Evolutionary conservation across 2,797 vertebrate species (phyloP), one percentile per base, ranked within the genome.

Genomic region (Siniperca scherzeri): DNA sequence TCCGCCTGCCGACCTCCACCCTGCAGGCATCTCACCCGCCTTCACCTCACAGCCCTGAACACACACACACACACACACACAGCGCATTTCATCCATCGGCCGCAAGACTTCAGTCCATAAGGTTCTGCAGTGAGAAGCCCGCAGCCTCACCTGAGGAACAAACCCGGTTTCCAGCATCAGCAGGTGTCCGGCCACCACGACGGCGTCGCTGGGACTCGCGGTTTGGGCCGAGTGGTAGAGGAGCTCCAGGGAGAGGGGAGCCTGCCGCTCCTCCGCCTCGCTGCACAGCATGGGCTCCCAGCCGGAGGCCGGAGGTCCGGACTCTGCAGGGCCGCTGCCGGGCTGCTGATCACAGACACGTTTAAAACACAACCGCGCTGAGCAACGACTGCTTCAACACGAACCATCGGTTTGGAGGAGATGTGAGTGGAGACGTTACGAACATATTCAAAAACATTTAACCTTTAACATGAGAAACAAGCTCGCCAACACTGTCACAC

Each of bases 121-220:
- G 9, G 17, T 16, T 50, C 17, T 19, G n/a, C 3, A 7, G 36
- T n/a, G 1, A 62, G 33, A 22, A 16, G 46, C n/a, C 7, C 19
- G 52, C 5, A 0, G 14, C 12, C 93, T 93, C 77, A 99, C 98
- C 97, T 97, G 96, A 57, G 96, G 95, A 4, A 94, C 77, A 16
- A 98, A 99, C 40, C 98, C 98, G 0, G 97, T 96, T 89, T 99
- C 98, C 72, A 98, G 87, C 97, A 99, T 98, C 72, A 99, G 96
- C 60, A 98, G 96, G 83, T 99, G 96, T 1, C 93, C 84, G 0
- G 95, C 93, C 80, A 98, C 96, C 0, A 98, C 85, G 83, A 99
- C 81, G 86, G 97, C 96, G 82, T 99, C 98, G 0, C 79, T 91
- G 71, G 96, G 92, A n/a, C 84, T 92, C 21, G 74, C 70, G 70